phyloP scores from a whole-genome alignment of 2,797 vertebrate genomes.

The Leptoclinus maculatus region DNA sequence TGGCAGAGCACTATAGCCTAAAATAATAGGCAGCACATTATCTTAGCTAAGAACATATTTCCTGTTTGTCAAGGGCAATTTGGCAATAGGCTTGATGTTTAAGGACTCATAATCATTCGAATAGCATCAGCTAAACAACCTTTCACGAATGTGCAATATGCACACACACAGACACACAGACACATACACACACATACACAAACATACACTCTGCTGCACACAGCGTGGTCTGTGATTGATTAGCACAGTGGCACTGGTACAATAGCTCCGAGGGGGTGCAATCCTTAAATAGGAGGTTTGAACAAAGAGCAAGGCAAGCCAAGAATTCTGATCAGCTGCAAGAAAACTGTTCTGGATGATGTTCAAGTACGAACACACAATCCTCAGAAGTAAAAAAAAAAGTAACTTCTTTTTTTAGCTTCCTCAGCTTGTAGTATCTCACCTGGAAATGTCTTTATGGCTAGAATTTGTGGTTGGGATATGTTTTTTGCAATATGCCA shows the following conservation, averaged over 20 bases:
- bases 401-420: background rate
- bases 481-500: background rate
- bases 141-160: slow-evolving; percentile 52
- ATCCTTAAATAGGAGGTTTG: slow-evolving; percentile 84
- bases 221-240: slow-evolving; percentile 85
- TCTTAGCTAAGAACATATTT: slow-evolving; percentile 83
- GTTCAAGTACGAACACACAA: slow-evolving; percentile 66
- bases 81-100: slow-evolving; percentile 82
- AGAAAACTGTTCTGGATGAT: slow-evolving; percentile 66
- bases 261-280: slow-evolving; percentile 82
- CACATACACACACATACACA: slow-evolving; percentile 7
- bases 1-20: slow-evolving; percentile 74
- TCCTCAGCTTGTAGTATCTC: slow-evolving; percentile 8
- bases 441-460: slow-evolving; percentile 3
- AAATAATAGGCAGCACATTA: slow-evolving; percentile 79
- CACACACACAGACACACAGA: slow-evolving; percentile 9
- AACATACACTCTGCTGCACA: slow-evolving; percentile 34
- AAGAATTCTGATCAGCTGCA: slow-evolving; percentile 83
- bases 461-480: background rate
- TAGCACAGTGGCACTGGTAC: slow-evolving; percentile 85
- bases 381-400: slow-evolving; percentile 41
- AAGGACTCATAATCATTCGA: slow-evolving; percentile 77
- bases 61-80: slow-evolving; percentile 81
- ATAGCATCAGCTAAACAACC: slow-evolving; percentile 70
- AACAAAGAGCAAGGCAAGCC: slow-evolving; percentile 73